Conservation (phyloP, 2,113 vertebrate genomes). For the Microtus richardsoni region DNA sequence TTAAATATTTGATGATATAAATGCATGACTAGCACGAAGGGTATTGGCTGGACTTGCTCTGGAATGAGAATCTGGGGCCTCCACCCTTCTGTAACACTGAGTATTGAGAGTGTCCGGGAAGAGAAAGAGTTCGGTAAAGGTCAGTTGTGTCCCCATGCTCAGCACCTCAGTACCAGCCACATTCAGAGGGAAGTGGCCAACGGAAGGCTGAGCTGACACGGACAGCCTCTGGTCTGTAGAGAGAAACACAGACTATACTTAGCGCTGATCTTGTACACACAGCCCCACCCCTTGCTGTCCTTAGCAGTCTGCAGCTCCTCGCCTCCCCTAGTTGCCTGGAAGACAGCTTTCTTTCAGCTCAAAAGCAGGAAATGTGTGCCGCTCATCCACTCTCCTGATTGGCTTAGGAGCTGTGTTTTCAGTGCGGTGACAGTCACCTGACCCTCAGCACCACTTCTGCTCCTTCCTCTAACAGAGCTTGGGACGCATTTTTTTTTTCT, state of each 20-base stretch:
- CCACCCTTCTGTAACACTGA: neutral
- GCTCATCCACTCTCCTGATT: neutral
- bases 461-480: neutral
- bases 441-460: neutral
- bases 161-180: neutral
- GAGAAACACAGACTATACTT: neutral
- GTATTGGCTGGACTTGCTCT: conserved; percentile 2
- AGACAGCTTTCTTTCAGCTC: neutral
- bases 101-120: neutral
- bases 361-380: neutral
- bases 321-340: neutral
- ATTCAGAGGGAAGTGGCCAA: neutral
- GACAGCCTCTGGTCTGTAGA: neutral
- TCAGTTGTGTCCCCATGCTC: accelerated
- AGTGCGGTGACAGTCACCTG: neutral
- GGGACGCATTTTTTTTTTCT: neutral
- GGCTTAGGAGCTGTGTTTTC: neutral
- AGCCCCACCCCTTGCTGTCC: neutral
- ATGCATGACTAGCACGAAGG: neutral
- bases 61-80: neutral
- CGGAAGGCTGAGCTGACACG: accelerated
- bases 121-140: neutral
- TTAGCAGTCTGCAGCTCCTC: neutral
- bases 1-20: conserved; percentile 15
- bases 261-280: neutral